Percentiles rank a stretch among this genome's conserved stretches.
These are phyloP conservation scores for Tachystola acroxantha DNA, from an alignment of 2,888 invertebrate species.

Conservation along the genomic window DNA sequence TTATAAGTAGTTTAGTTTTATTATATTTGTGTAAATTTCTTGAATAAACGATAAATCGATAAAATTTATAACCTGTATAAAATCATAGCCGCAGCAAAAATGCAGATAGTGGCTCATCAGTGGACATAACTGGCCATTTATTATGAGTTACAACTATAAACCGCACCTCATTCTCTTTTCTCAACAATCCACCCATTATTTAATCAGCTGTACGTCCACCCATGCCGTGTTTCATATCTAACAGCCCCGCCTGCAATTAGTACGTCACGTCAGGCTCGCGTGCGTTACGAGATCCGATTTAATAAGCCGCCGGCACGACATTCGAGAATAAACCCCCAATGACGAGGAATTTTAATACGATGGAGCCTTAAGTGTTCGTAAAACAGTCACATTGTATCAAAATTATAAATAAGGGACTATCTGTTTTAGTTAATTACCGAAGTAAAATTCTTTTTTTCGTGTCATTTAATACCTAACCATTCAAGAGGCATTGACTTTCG, in stretches of 20 bases:
- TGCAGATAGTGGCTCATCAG: too few relatives aligned
- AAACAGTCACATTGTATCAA: background rate
- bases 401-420: background rate
- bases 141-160: too few relatives aligned
- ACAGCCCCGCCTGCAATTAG: slow-evolving; percentile 37
- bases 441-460: too few relatives aligned
- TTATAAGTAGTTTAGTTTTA: too few relatives aligned
- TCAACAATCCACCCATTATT: background rate
- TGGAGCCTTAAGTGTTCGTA: background rate
- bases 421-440: too few relatives aligned
- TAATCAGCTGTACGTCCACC: background rate
- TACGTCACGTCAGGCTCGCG: slow-evolving; percentile 52
- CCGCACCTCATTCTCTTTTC: background rate
- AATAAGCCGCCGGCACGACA: slow-evolving; percentile 55
- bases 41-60: too few relatives aligned
- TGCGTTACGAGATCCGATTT: slow-evolving; percentile 54
- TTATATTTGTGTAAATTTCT: too few relatives aligned
- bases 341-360: slow-evolving; percentile 39
- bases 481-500: too few relatives aligned
- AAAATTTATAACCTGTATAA: too few relatives aligned
- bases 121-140: too few relatives aligned
- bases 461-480: too few relatives aligned
- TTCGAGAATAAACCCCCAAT: slow-evolving; percentile 33
- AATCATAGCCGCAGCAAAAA: too few relatives aligned
- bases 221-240: slow-evolving; percentile 4